phyloP scores from a whole-genome alignment of 2,888 invertebrate genomes.

The Tanytarsus gracilentus region DNA sequence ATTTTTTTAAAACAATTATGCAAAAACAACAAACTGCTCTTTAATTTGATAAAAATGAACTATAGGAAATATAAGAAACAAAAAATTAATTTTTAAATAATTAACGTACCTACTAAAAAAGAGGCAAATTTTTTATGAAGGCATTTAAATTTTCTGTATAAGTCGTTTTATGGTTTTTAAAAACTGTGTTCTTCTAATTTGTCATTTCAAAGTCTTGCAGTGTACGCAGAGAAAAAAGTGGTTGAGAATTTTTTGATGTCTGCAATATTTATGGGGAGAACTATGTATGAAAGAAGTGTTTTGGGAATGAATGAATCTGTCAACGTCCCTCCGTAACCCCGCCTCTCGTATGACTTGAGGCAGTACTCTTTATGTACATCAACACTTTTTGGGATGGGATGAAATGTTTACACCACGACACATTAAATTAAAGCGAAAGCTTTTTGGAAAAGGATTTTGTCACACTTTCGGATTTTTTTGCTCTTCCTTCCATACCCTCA shows the following conservation, averaged over 20 bases:
- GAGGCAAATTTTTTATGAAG: too few species aligned
- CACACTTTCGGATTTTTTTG: background rate
- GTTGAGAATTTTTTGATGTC: constrained; percentile 12
- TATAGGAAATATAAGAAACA: too few species aligned
- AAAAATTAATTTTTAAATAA: too few species aligned
- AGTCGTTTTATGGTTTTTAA: too few species aligned
- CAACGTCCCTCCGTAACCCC: background rate
- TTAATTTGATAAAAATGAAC: too few species aligned
- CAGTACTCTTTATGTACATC: background rate
- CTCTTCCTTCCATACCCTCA: background rate
- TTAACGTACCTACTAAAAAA: too few species aligned
- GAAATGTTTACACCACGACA: constrained; percentile 5
- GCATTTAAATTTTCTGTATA: too few species aligned
- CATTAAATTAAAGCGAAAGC: constrained; percentile 1
- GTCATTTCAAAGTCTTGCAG: background rate
- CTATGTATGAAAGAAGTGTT: background rate
- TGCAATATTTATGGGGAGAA: constrained; percentile 5
- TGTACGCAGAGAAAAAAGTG: too few species aligned
- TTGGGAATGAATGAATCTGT: background rate
- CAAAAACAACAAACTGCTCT: too few species aligned
- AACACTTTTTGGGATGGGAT: background rate
- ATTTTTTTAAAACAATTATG: too few species aligned
- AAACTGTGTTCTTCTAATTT: too few species aligned
- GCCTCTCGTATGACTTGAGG: background rate
- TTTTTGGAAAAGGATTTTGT: constrained; percentile 5